phyloP scores from a whole-genome alignment of 2,888 invertebrate species.

The Cyaniris semiargus region DNA sequence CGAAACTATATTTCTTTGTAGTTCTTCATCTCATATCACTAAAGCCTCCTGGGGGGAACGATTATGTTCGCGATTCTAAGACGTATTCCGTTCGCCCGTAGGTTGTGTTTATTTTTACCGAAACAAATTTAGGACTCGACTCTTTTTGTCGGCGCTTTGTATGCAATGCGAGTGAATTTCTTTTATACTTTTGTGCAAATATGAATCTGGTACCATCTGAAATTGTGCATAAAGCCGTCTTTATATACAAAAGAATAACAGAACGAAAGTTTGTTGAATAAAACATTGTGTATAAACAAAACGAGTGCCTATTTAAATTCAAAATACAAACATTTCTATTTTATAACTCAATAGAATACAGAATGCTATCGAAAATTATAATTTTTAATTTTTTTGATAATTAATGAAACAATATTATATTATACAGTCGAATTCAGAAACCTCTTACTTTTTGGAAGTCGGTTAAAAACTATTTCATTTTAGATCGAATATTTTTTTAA shows the following conservation, averaged over 20 bases:
- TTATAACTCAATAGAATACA: not conserved
- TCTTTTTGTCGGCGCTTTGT: constrained; percentile 36
- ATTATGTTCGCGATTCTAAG: constrained; percentile 36
- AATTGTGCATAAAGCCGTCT: constrained; percentile 38
- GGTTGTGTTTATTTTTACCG: constrained; percentile 31
- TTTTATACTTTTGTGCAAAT: constrained; percentile 39
- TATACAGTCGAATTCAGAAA: too few species aligned
- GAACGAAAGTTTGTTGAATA: constrained; percentile 32
- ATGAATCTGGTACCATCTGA: constrained; percentile 38
- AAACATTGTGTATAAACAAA: constrained; percentile 31
- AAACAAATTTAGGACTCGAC: constrained; percentile 32
- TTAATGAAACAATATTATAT: too few species aligned
- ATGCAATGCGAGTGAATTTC: constrained; percentile 36
- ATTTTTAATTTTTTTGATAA: not conserved
- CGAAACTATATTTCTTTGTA: constrained; percentile 41
- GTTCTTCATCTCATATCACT: constrained; percentile 35
- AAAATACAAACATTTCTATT: not conserved
- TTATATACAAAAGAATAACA: constrained; percentile 35
- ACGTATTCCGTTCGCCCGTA: constrained; percentile 31
- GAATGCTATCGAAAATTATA: not conserved
- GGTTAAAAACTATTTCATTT: too few species aligned
- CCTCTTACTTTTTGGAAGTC: too few species aligned
- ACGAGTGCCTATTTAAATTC: constrained; percentile 20
- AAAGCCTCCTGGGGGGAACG: constrained; percentile 36
- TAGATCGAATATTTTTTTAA: too few species aligned